Percentiles rank a stretch among this genome's conserved stretches.
Conservation (phyloP, 1,140 invertebrate species). For the Brachionus koreanus region DNA sequence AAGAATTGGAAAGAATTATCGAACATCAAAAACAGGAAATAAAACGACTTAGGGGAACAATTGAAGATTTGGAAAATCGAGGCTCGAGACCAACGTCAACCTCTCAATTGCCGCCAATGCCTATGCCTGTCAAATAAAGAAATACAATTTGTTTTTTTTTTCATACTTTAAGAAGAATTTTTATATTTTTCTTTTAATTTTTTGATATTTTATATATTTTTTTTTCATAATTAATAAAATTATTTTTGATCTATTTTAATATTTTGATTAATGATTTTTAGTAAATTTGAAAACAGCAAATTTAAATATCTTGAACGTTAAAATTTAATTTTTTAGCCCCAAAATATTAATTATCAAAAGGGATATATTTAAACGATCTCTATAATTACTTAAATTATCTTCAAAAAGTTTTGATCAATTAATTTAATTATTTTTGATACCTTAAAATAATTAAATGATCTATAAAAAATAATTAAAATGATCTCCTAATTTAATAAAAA, state of each 20-base stretch:
- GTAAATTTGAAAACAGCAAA: too few species aligned
- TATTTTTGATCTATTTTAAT: not conserved
- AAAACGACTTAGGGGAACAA: conserved; percentile 48
- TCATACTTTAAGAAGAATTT: not conserved
- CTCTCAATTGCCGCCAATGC: conserved; percentile 38
- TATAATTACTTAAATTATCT: too few species aligned
- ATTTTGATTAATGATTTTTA: too few species aligned
- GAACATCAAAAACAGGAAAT: conserved; percentile 57
- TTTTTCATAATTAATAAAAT: not conserved
- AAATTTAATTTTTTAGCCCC: too few species aligned
- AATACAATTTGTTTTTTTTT: not conserved
- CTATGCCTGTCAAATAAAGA: conserved; percentile 36
- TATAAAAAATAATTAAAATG: too few species aligned
- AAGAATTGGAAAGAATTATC: conserved; percentile 47
- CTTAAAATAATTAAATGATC: too few species aligned
- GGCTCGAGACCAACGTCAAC: conserved; percentile 25
- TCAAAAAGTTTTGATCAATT: too few species aligned
- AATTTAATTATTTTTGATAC: too few species aligned
- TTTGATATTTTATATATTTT: not conserved
- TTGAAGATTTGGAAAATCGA: conserved; percentile 36
- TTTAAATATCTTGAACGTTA: too few species aligned
- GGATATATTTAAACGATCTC: too few species aligned
- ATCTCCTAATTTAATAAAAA: too few species aligned
- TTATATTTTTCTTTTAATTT: not conserved
- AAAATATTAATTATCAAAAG: too few species aligned